Percentiles rank a stretch among this genome's conserved stretches.
These are phyloP conservation scores for Vombatus ursinus DNA, from an alignment of 2,113 vertebrate species.

Conservation along the genomic window DNA sequence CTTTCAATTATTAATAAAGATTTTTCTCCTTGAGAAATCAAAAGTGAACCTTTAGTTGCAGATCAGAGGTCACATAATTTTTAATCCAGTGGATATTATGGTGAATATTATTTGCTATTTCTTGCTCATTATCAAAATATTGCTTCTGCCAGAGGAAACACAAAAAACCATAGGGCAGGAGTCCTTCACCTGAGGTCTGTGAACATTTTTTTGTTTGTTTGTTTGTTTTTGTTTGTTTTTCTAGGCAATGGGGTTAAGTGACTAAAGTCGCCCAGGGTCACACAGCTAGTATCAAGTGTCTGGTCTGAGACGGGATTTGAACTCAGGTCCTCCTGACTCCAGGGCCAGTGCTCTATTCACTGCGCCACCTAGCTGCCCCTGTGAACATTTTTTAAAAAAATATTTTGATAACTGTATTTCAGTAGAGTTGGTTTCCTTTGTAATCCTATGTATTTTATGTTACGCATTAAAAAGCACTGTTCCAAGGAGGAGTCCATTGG, in stretches of 20 bases:
- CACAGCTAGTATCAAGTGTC: too few species aligned
- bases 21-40: not conserved
- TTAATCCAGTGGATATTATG: not conserved
- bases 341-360: too few species aligned
- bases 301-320: too few species aligned
- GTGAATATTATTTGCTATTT: not conserved
- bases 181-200: not conserved
- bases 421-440: not conserved
- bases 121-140: not conserved
- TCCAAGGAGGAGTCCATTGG: not conserved
- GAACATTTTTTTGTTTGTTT: too few species aligned
- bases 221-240: too few species aligned
- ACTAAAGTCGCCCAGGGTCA: too few species aligned
- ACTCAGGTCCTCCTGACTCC: too few species aligned
- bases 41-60: not conserved
- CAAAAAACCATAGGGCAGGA: not conserved
- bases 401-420: not conserved
- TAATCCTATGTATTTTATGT: not conserved
- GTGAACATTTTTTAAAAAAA: not conserved
- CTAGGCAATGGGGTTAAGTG: too few species aligned
- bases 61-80: not conserved
- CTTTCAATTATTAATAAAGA: not conserved
- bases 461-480: not conserved
- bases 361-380: too few species aligned
- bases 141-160: not conserved